phyloP scores from a whole-genome alignment of 1,140 invertebrate genomes.

The Phenacoccus solenopsis region DNA sequence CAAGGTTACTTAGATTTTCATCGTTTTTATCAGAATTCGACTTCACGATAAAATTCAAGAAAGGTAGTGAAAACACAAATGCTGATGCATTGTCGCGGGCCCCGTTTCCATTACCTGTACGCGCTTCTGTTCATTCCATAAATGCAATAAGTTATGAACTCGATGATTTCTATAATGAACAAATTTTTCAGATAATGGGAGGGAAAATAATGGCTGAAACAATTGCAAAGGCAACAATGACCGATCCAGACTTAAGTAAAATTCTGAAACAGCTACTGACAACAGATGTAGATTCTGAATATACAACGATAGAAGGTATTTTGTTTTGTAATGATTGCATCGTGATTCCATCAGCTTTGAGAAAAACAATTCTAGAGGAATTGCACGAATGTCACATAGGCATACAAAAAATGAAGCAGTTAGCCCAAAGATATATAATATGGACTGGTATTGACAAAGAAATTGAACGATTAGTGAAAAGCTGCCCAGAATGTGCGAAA shows the following conservation, averaged over 20 bases:
- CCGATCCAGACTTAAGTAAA: slow-evolving; percentile 1
- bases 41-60: slow-evolving; percentile 33
- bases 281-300: neutral
- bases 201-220: neutral
- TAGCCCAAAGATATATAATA: slow-evolving; percentile 26
- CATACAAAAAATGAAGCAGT: slow-evolving; percentile 30
- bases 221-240: neutral
- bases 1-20: slow-evolving; percentile 30
- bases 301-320: slow-evolving; percentile 18
- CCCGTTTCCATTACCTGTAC: neutral
- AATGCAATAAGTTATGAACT: slow-evolving; percentile 17
- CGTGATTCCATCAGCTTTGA: slow-evolving; percentile 21
- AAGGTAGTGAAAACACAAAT: slow-evolving; percentile 31
- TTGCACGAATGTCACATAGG: slow-evolving; percentile 27
- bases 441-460: slow-evolving; percentile 28
- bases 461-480: slow-evolving; percentile 28
- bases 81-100: slow-evolving; percentile 23
- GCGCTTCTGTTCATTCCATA: neutral
- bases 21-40: slow-evolving; percentile 32
- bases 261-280: neutral
- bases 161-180: neutral
- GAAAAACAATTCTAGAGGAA: slow-evolving; percentile 21
- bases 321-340: slow-evolving; percentile 19
- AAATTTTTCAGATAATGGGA: neutral
- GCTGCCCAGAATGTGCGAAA: slow-evolving; percentile 26